Evolutionary conservation across 2,888 invertebrate species (phyloP).

Genomic region (Carabus problematicus): DNA sequence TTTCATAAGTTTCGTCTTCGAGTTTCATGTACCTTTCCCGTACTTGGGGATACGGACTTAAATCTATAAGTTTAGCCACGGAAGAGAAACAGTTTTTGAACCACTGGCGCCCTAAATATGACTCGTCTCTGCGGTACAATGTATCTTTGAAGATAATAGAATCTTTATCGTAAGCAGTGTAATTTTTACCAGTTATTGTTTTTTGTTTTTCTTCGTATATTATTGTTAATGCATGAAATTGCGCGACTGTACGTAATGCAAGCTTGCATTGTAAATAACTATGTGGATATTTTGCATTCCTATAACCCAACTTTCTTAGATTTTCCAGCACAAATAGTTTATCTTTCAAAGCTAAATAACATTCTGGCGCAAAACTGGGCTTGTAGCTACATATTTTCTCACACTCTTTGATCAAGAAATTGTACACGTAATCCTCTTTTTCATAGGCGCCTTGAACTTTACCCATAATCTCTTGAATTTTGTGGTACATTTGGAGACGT

Average conservation of each 20-base stretch:
- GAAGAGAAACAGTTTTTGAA: slow-evolving; percentile 39
- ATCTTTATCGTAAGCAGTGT: slow-evolving; percentile 50
- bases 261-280: slow-evolving; percentile 47
- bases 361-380: slow-evolving; percentile 51
- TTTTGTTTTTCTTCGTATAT: slow-evolving; percentile 51
- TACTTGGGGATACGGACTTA: slow-evolving; percentile 8
- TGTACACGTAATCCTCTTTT: slow-evolving; percentile 44
- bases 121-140: slow-evolving; percentile 52
- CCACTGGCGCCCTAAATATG: slow-evolving; percentile 51
- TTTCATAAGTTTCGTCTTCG: slow-evolving; percentile 49
- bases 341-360: slow-evolving; percentile 52
- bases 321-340: slow-evolving; percentile 57
- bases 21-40: slow-evolving; percentile 39
- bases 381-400: slow-evolving; percentile 32
- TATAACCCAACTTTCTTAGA: slow-evolving; percentile 49
- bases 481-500: slow-evolving; percentile 34
- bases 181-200: slow-evolving; percentile 44
- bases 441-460: slow-evolving; percentile 39
- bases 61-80: slow-evolving; percentile 30
- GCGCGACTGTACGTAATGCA: slow-evolving; percentile 49
- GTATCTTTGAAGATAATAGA: slow-evolving; percentile 54
- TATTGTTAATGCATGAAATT: slow-evolving; percentile 52
- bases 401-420: slow-evolving; percentile 42
- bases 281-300: slow-evolving; percentile 31
- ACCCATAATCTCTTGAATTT: slow-evolving; percentile 40